Conservation (phyloP, 1,140 invertebrate species). For the Dinoponera quadriceps region DNA sequence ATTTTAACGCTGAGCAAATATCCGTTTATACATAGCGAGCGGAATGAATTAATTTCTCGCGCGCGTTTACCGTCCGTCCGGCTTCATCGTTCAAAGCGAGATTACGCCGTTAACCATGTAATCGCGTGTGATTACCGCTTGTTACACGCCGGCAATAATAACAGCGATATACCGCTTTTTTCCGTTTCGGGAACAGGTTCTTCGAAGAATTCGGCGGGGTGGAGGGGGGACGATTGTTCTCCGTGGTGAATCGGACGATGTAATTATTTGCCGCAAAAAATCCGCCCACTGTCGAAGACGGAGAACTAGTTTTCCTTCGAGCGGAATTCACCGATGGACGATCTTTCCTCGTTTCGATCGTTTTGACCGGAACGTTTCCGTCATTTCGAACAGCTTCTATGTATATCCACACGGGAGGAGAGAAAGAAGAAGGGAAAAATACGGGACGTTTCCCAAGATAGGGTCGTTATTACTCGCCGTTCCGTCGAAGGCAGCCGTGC, state of each 20-base stretch:
- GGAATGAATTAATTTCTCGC: background rate
- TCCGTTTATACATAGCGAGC: background rate
- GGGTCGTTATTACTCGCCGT: background rate
- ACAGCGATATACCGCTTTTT: background rate
- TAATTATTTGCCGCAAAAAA: no score
- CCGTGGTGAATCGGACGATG: no score
- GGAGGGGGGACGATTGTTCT: no score
- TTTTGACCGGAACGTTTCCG: background rate
- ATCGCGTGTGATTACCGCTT: slow-evolving; percentile 1
- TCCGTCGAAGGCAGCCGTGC: slow-evolving; percentile 3
- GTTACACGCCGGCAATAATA: background rate
- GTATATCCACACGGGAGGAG: background rate
- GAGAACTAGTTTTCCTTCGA: background rate
- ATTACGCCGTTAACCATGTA: slow-evolving; percentile 18
- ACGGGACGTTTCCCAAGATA: background rate
- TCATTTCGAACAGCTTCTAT: background rate
- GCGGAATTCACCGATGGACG: no score
- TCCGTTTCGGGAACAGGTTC: background rate
- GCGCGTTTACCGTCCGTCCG: background rate
- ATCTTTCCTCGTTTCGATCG: background rate
- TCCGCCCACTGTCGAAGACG: no score
- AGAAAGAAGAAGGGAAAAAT: background rate
- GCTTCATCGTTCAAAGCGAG: slow-evolving; percentile 13
- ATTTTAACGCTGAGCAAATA: slow-evolving; percentile 17
- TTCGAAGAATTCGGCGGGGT: background rate